Evolutionary conservation across 2,888 invertebrate species (phyloP), one percentile per base, ranked within the genome.

Genomic region (Apodemia duryi): DNA sequence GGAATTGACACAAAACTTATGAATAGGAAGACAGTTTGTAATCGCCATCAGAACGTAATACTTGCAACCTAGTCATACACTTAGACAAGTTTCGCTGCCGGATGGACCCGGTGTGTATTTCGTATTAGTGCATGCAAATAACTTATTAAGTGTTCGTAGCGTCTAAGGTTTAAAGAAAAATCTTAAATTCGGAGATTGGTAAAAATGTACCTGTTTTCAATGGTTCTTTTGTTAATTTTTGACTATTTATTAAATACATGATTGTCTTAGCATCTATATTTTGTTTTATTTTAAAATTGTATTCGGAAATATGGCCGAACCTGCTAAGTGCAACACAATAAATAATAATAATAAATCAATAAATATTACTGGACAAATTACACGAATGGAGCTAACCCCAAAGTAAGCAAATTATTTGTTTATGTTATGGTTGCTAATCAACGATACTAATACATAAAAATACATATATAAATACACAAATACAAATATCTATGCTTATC

Each of bases 221-320:
- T 87, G 87, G 87, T 90, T 88, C 88, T 89, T 91, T 91, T 90
- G 89, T 91, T 90, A 87, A 85, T 88, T 89, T 91, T 91, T 91
- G 90, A 91, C 89, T 91, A 91, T 91, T 91, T 91, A 90, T 91
- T 81, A 83, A 54, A 89, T 90, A 91, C 87, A 91, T 89, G 85
- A 91, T 91, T 90, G 90, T 91, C 91, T 85, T 91, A 91, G 91
- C 90, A 90, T 89, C 86, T 77, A 82, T 70, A 68, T 69, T 73
- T 78, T 79, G 83, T 83, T 79, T 87, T 79, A 78, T 80, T 79
- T 77, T 28, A 54, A 21, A 54, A 2, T 29, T 54, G 9, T 43
- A 43, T 43, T 38, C 38, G 38, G 38, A 38, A 21, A 21, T 21
- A 21, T 21, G 21, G 21, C 21, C 21, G 21, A 21, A 21, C 21